Base-by-base conservation (phyloP, 2,888 invertebrate genomes). In the Harpalus rubripes region DNA sequence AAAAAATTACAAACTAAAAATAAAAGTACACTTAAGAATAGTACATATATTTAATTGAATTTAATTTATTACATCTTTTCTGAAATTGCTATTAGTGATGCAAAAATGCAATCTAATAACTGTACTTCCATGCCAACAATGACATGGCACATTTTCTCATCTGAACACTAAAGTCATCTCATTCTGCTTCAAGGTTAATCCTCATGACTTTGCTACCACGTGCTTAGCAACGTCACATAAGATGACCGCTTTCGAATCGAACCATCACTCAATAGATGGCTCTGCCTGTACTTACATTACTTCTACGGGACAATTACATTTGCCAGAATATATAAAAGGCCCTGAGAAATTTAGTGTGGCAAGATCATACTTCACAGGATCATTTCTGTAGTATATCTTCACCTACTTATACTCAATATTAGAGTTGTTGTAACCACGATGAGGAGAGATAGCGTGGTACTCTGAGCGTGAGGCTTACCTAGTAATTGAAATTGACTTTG, bases 361-460 rank as follows among this genome's bases (percentile, higher is more conserved):
- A 90, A 90, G 90, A 90, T 90, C 89, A 90, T 90, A 90, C 93
- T 94, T 93, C 93, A 93, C 93, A 93, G 94, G 94, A 93, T 94
- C 93, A 93, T 93, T 94, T 94, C 93, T 94, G 93, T 93, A 94
- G 94, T 93, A 92, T 91, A 92, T 93, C 93, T 93, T 93, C 92
- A 89, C 90, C 91, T 90, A 90, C 92, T 92, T 92, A 92, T 90
- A 91, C 90, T 91, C 91, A 91, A 92, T 88, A 87, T 88, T 90
- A 90, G 92, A 92, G 92, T 91, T 87, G 88, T 89, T 88, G 89
- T 90, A 92, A 89, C 93, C 93, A 93, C 91, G 93, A 93, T 93
- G 94, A 94, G 87, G 93, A 93, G 93, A 61, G 79, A 88, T 89
- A 92, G 92, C 91, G 91, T 59, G 18, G 82, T 68, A 39, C 16